A percentile compares a stretch with the other conserved stretches of the same genome.
Conservation (phyloP, 2,797 vertebrate genomes). For the Erithacus rubecula region DNA sequence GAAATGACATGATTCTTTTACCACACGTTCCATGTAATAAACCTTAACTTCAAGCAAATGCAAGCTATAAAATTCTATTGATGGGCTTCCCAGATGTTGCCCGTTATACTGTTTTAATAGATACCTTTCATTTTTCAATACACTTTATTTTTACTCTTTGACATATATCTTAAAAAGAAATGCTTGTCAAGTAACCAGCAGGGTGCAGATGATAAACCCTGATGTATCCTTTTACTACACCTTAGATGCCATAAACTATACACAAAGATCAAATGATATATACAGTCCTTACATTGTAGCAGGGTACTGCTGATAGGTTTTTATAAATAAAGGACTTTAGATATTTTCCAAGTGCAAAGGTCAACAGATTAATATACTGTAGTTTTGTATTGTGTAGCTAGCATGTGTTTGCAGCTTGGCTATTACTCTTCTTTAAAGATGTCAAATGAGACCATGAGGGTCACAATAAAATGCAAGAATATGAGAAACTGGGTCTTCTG, state of each 20-base stretch:
- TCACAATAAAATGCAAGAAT: neutral
- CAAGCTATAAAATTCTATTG: constrained; percentile 71
- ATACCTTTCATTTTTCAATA: constrained; percentile 29
- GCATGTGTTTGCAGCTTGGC: neutral
- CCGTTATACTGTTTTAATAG: constrained; percentile 64
- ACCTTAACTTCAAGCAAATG: constrained; percentile 72
- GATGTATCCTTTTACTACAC: constrained; percentile 27
- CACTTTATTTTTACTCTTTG: constrained; percentile 8
- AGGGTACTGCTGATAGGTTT: neutral
- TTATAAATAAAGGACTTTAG: neutral
- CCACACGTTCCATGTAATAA: constrained; percentile 58
- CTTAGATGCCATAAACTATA: constrained; percentile 2
- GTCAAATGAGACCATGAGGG: neutral
- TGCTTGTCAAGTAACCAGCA: neutral
- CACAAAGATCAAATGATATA: neutral
- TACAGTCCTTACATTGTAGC: neutral
- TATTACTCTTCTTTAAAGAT: constrained; percentile 6
- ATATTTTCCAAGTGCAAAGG: neutral
- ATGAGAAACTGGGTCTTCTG: neutral
- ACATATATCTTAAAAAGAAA: constrained; percentile 28
- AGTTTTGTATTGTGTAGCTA: neutral
- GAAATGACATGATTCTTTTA: constrained; percentile 63
- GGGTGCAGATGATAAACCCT: constrained; percentile 14
- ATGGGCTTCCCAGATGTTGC: constrained; percentile 82
- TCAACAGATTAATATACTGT: constrained; percentile 1